Conservation (phyloP, 1,140 invertebrate species). For the Drosophila subpulchrella region DNA sequence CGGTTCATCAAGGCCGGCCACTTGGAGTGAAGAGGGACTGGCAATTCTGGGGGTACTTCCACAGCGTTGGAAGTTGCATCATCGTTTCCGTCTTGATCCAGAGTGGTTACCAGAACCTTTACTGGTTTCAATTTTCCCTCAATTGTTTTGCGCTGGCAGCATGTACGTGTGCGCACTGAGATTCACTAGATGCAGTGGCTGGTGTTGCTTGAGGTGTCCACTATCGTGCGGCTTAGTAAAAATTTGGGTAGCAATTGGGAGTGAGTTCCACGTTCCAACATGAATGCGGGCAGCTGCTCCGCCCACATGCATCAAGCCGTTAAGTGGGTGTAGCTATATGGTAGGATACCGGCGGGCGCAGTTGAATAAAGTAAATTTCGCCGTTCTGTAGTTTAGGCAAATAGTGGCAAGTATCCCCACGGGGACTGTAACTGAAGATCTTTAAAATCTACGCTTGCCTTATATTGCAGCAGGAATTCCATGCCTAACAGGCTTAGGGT, state of each 20-base stretch:
- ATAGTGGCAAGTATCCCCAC: not conserved
- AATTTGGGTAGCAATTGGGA: not conserved
- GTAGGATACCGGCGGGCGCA: not conserved
- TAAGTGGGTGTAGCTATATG: not conserved
- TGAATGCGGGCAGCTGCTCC: not conserved
- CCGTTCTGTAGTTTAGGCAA: not conserved
- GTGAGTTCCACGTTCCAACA: not conserved
- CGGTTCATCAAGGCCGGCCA: too few relatives aligned
- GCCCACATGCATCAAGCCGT: not conserved
- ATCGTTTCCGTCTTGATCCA: too few relatives aligned
- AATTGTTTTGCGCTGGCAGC: too few relatives aligned
- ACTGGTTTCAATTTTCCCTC: too few relatives aligned
- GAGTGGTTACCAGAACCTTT: too few relatives aligned
- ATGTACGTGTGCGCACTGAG: too few relatives aligned
- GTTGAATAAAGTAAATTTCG: not conserved
- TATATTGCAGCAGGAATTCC: not conserved
- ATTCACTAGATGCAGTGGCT: too few relatives aligned
- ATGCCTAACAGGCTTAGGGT: not conserved
- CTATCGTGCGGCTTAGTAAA: not conserved
- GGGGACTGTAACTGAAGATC: not conserved
- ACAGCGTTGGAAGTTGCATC: too few relatives aligned
- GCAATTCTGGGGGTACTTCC: too few relatives aligned
- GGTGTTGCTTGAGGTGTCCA: not conserved
- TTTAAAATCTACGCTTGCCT: not conserved
- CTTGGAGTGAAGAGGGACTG: too few relatives aligned